Conservation (phyloP, 2,797 vertebrate genomes). For the Fringilla coelebs region DNA sequence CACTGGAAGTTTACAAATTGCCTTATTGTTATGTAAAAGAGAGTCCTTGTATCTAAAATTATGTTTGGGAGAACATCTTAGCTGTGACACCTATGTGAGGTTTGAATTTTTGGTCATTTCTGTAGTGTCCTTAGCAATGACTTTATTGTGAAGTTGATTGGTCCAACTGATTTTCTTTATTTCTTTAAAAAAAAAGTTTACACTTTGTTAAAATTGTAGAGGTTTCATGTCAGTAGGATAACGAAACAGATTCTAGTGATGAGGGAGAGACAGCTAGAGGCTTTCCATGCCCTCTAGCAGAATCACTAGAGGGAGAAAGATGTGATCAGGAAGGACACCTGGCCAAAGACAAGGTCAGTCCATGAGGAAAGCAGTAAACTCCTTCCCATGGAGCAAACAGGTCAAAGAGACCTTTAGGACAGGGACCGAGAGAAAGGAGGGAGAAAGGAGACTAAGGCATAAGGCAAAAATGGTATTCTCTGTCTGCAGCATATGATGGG, state of each 20-base stretch:
- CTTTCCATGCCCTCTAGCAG: rapidly evolving
- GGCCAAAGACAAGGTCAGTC: not conserved
- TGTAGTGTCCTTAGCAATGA: not conserved
- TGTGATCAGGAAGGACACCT: not conserved
- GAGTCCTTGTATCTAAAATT: not conserved
- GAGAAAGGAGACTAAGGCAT: rapidly evolving
- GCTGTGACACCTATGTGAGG: not conserved
- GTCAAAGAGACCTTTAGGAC: not conserved
- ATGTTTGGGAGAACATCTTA: not conserved
- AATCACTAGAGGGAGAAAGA: not conserved
- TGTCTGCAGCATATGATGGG: not conserved
- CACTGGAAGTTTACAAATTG: not conserved
- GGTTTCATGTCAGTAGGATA: not conserved
- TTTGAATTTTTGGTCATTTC: not conserved
- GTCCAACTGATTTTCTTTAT: not conserved
- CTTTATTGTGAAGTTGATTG: not conserved
- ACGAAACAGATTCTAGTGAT: not conserved
- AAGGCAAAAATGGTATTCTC: not conserved
- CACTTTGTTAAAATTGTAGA: not conserved
- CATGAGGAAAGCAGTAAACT: not conserved
- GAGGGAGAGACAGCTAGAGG: not conserved
- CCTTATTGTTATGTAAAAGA: not conserved
- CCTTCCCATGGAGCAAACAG: not conserved
- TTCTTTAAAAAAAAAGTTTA: not conserved
- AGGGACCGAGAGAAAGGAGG: not conserved